phyloP scores from a whole-genome alignment of 2,113 vertebrate genomes.

The Halcyon senegalensis region DNA sequence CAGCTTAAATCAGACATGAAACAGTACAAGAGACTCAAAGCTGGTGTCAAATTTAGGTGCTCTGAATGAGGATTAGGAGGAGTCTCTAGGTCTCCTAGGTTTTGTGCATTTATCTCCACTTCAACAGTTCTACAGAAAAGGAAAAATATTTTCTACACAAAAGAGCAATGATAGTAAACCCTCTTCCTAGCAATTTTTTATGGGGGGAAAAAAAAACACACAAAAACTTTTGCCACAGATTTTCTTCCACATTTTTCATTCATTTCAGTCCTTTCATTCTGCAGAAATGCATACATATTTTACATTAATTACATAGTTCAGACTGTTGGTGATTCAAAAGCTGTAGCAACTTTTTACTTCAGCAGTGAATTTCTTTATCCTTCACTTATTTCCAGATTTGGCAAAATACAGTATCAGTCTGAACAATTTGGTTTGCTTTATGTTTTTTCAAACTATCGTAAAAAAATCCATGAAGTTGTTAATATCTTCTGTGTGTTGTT shows the following conservation, averaged over 20 bases:
- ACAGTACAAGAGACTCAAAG: not conserved
- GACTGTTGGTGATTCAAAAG: not conserved
- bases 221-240: not conserved
- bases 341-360: not conserved
- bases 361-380: not conserved
- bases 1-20: not conserved
- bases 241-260: not conserved
- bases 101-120: not conserved
- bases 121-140: not conserved
- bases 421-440: not conserved
- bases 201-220: not conserved
- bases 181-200: not conserved
- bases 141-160: not conserved
- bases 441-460: not conserved
- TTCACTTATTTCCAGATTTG: not conserved
- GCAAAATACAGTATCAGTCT: not conserved
- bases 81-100: not conserved
- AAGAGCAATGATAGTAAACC: not conserved
- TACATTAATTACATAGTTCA: not conserved
- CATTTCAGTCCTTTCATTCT: not conserved
- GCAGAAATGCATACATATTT: not conserved
- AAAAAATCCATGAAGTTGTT: not conserved
- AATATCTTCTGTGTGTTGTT: not conserved
- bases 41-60: not conserved
- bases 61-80: not conserved